Percentiles rank a stretch among this genome's conserved stretches.
Conservation (phyloP, 2,888 invertebrate genomes). For the Cephus pulcher region DNA sequence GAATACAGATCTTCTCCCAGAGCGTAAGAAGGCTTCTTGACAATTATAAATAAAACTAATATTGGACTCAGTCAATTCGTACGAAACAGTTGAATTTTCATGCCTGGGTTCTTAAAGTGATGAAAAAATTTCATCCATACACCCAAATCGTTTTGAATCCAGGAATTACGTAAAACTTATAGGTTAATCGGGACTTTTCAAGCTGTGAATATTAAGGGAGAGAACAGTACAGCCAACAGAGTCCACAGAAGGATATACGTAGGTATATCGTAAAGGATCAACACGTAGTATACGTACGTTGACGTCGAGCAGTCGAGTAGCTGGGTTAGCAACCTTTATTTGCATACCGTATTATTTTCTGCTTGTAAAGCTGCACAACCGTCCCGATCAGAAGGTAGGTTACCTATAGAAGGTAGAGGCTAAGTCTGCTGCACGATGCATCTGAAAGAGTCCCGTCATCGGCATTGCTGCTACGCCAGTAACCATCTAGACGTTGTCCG, state of each 20-base stretch:
- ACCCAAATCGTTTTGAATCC: background rate
- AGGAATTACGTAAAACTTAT: background rate
- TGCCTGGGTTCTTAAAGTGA: background rate
- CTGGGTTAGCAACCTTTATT: conserved; percentile 8
- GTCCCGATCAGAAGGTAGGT: conserved; percentile 1
- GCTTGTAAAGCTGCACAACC: conserved; percentile 1
- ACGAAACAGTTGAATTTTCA: background rate
- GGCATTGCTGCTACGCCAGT: background rate
- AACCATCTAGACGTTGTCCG: background rate
- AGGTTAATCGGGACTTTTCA: background rate
- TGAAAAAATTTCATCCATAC: background rate
- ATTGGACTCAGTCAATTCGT: background rate
- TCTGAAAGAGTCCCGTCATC: background rate
- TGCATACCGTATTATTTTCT: conserved; percentile 9
- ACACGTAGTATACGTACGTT: conserved; percentile 1
- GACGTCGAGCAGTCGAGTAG: conserved; percentile 4
- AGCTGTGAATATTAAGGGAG: background rate
- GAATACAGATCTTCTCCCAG: background rate
- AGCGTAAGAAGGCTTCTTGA: background rate
- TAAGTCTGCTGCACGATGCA: background rate
- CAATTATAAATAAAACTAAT: background rate
- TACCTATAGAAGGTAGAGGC: background rate
- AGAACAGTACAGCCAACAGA: background rate
- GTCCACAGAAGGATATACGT: background rate
- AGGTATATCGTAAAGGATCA: background rate